phyloP scores from a whole-genome alignment of 2,888 invertebrate species.

The Cotesia congregata region DNA sequence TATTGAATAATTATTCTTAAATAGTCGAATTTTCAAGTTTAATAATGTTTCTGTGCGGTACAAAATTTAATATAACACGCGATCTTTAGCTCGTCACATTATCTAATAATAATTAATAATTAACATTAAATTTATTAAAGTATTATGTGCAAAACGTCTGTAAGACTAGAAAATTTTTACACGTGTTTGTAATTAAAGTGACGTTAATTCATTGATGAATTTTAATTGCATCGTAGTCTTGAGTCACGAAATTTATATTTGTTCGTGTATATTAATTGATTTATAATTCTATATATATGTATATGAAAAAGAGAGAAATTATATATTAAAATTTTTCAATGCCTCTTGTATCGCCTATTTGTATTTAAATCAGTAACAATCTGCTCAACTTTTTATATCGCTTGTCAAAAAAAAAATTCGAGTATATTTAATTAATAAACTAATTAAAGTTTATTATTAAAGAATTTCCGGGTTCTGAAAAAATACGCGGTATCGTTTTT shows the following conservation, averaged over 20 bases:
- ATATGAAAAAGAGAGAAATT: constrained; percentile 24
- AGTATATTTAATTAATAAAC: neutral
- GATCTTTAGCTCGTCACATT: neutral
- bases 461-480: neutral
- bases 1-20: neutral
- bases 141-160: neutral
- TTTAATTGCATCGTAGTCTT: neutral
- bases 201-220: constrained; percentile 4
- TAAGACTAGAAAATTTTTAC: constrained; percentile 32
- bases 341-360: constrained; percentile 57
- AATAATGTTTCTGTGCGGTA: constrained; percentile 40
- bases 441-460: constrained; percentile 4
- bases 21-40: neutral
- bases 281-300: neutral
- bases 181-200: constrained; percentile 20
- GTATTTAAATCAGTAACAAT: constrained; percentile 59
- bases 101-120: neutral
- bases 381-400: constrained; percentile 67
- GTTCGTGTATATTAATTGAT: neutral
- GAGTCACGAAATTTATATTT: neutral
- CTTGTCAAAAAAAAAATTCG: constrained; percentile 55
- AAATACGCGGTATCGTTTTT: neutral
- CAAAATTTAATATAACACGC: constrained; percentile 32
- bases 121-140: neutral
- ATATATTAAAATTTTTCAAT: constrained; percentile 32